Base-by-base conservation (phyloP, 2,797 vertebrate species). In the Xenentodon cancila region DNA sequence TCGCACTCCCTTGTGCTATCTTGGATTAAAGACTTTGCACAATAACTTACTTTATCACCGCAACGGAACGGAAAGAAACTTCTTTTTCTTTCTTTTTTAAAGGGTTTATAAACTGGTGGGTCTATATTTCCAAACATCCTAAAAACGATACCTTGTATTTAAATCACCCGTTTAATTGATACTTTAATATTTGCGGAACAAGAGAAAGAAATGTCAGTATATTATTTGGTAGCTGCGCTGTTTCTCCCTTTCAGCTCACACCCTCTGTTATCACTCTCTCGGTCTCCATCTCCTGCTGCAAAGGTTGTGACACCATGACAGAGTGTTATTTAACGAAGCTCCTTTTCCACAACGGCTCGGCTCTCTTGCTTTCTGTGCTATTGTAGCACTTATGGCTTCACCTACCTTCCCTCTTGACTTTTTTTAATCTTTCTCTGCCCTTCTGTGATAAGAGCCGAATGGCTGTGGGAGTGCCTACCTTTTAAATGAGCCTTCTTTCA, bases 261-360 rank as follows among this genome's bases (percentile, higher is more conserved):
- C 15, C 11, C 32, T 15, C 40, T 34, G 18, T 53, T 15, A 2
- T 61, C 57, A 22, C 51, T 51, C 18, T 6, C 27, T 46, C 51
- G 21, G 17, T 75, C 75, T 68, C 59, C 62, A 1, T 73, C 68
- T 71, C 69, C 67, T 50, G n/a, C 69, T 59, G 37, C 61, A 46
- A n/a, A 49, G 3, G 69, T 56, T 73, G 66, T 71, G 71, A 75
- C 69, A 71, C 69, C 48, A 27, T 59, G 62, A 76, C 73, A 57
- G 59, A 80, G 67, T 54, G 58, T 53, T 68, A 53, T 84, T 84
- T 71, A 56, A 81, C 17, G 25, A 71, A 60, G 43, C 63, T 77
- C 45, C 45, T 58, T 80, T 64, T 69, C 60, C 77, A 59, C 40
- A 53, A 64, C 71, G 57, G 61, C 0, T 27, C 50, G 25, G 32